Evolutionary conservation across 1,140 invertebrate species (phyloP).

Genomic region (Phymastichus coffea): DNA sequence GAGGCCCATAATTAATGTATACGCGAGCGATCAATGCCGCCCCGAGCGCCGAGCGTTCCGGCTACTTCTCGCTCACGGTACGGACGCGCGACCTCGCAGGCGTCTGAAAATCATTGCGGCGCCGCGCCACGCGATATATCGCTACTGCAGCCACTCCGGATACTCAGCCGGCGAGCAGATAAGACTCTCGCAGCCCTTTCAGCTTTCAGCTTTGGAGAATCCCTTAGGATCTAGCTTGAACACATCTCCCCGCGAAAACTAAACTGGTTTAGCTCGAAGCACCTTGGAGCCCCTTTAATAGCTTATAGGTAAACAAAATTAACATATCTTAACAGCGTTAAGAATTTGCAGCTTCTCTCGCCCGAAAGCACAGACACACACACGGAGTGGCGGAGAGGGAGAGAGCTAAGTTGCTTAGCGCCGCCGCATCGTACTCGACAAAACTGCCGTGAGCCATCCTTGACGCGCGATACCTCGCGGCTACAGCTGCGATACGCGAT

Average conservation of each 20-base stretch:
- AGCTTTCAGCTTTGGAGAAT: no score
- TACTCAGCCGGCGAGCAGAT: no score
- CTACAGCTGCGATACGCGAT: slow-evolving; percentile 24
- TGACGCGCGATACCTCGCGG: slow-evolving; percentile 39
- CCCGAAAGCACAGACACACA: slow-evolving; percentile 10
- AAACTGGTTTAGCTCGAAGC: slow-evolving; percentile 58
- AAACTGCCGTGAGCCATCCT: slow-evolving; percentile 42
- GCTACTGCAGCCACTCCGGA: slow-evolving; percentile 17
- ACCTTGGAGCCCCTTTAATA: slow-evolving; percentile 57
- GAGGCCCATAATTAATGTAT: slow-evolving; percentile 20
- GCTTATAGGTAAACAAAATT: slow-evolving; percentile 60
- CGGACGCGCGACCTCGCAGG: not conserved
- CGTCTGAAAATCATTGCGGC: slow-evolving; percentile 15
- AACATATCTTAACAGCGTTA: slow-evolving; percentile 59
- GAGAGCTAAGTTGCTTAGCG: slow-evolving; percentile 37
- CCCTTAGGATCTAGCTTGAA: slow-evolving; percentile 46
- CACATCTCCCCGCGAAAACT: slow-evolving; percentile 51
- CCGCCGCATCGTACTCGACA: slow-evolving; percentile 30
- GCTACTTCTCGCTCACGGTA: not conserved
- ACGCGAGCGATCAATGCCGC: not conserved
- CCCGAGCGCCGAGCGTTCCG: not conserved
- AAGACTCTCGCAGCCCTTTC: no score
- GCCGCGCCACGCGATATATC: not conserved
- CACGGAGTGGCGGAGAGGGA: not conserved
- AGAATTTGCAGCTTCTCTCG: slow-evolving; percentile 51